phyloP scores from a whole-genome alignment of 2,888 invertebrate species.

The Artemia sp. region DNA sequence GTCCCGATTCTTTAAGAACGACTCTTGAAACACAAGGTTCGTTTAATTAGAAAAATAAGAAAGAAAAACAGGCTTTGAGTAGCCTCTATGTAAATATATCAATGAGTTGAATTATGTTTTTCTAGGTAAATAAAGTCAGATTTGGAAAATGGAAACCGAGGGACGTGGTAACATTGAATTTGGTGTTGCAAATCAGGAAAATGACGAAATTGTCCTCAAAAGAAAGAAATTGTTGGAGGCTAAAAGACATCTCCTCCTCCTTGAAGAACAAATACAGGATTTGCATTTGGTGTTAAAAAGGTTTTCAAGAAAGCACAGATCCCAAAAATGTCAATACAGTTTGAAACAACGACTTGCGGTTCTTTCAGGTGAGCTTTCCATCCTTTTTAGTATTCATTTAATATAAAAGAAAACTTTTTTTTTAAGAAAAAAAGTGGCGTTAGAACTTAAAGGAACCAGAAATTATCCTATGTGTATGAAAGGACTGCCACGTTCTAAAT shows the following conservation, averaged over 20 bases:
- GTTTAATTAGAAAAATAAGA: too few relatives aligned
- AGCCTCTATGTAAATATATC: too few relatives aligned
- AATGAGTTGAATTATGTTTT: too few relatives aligned
- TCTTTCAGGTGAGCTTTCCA: background rate
- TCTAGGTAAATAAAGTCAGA: too few relatives aligned
- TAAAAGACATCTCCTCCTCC: background rate
- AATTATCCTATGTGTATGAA: too few relatives aligned
- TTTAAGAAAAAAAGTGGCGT: too few relatives aligned
- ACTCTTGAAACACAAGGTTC: too few relatives aligned
- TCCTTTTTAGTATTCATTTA: background rate
- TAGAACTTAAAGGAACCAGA: too few relatives aligned
- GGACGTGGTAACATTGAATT: conserved; percentile 8
- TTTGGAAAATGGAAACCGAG: conserved; percentile 1
- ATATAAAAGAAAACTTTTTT: too few relatives aligned
- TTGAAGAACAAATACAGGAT: conserved; percentile 6
- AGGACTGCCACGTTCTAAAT: too few relatives aligned
- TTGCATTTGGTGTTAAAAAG: conserved; percentile 2
- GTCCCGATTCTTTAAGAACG: too few relatives aligned
- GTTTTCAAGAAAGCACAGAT: conserved; percentile 1
- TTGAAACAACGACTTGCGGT: background rate
- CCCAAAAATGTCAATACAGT: conserved; percentile 9
- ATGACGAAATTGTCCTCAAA: background rate
- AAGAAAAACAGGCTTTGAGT: too few relatives aligned
- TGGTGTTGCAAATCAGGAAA: conserved; percentile 12
- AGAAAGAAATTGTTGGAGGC: conserved; percentile 1